A percentile compares a stretch with the other conserved stretches of the same genome.
Conservation (phyloP, 1,140 invertebrate genomes). For the Diorhabda carinulata region DNA sequence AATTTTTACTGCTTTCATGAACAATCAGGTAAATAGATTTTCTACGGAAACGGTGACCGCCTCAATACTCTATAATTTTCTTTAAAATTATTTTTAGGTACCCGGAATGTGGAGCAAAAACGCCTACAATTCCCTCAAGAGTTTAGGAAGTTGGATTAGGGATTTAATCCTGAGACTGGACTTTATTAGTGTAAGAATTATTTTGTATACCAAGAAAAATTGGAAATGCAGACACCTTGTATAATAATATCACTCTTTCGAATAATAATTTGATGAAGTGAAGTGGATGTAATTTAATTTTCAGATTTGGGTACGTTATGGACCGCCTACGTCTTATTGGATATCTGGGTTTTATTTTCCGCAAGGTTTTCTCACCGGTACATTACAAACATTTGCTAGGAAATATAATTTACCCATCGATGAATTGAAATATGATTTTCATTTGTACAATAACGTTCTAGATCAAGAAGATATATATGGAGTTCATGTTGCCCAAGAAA, state of each 20-base stretch:
- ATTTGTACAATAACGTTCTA: constrained; percentile 53
- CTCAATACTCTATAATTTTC: background rate
- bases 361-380: constrained; percentile 84
- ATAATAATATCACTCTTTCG: too few relatives aligned
- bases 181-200: constrained; percentile 62
- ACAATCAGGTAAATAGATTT: constrained; percentile 60
- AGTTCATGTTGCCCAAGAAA: constrained; percentile 47
- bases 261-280: too few relatives aligned
- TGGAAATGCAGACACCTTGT: too few relatives aligned
- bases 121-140: constrained; percentile 83
- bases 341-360: constrained; percentile 88
- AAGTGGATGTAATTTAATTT: constrained; percentile 23
- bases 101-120: constrained; percentile 76
- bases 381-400: constrained; percentile 79
- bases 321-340: constrained; percentile 79
- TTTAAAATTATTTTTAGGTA: constrained; percentile 50
- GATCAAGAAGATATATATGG: constrained; percentile 65
- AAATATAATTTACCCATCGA: constrained; percentile 82
- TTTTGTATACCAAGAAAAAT: background rate
- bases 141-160: constrained; percentile 74
- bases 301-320: constrained; percentile 68
- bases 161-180: constrained; percentile 74
- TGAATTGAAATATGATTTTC: constrained; percentile 76
- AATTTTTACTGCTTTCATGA: constrained; percentile 71
- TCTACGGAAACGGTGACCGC: constrained; percentile 2